Base-by-base conservation (phyloP, 2,797 vertebrate species). In the Calcarius lapponicus region DNA sequence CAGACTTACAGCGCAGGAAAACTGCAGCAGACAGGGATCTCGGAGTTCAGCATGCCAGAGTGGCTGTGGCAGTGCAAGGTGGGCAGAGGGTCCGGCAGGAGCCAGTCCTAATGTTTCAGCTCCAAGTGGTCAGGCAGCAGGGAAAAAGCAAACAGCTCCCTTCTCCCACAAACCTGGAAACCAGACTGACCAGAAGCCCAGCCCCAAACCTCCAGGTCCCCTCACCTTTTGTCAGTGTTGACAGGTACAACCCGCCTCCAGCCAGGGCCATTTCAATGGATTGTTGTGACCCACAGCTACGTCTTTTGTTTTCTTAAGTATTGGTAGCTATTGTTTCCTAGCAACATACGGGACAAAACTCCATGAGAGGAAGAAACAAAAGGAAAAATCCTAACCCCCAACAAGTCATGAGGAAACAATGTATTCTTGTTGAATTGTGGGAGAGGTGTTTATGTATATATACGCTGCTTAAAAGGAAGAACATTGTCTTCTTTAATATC, bases 61-160 rank as follows among this genome's bases (percentile, higher is more conserved):
- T 19, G 28, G 56, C n/a, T 2, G 0, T 0, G 3, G 26, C 20
- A 11, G 17, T 0, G 0, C 1, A 1, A 28, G 8, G 26, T 3
- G 8, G 42, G n/a, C 25, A 34, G 31, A 53, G 32, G 38, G 26
- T 24, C 32, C 1, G 0, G 36, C 0, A 0, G 14, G 19, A 76
- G 29, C 31, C 1, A 3, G 7, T 61, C 47, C 7, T 3, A 1
- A 9, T 53, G 9, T 43, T 53, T 60, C 58, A 60, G 20, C 26
- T 65, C 38, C 1, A 4, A 43, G 26, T 4, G 4, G 26, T 29
- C 32, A 34, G 50, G 32, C 2, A 0, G 12, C 20, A 15, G 48
- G 9, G 60, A 36, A 64, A 25, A 54, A 3, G 10, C 32, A 64
- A 45, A 36, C 16, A 43, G 20, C 21, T 16, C 26, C 10, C 5